Conservation (phyloP, 2,888 invertebrate species). For the Ochlodes sylvanus region DNA sequence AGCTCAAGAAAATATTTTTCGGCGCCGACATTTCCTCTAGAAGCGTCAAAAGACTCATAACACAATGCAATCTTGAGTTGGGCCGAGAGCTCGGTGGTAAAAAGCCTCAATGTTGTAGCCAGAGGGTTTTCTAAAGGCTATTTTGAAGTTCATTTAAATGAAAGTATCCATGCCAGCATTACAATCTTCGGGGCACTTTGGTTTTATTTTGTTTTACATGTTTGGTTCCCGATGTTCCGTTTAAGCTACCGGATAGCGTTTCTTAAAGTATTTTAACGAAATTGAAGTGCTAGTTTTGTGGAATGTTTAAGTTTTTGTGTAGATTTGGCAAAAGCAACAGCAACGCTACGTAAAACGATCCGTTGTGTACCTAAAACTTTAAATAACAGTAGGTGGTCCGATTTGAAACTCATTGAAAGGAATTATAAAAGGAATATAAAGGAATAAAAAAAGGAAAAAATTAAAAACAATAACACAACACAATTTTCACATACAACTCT, state of each 20-base stretch:
- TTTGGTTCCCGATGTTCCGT: slow-evolving; percentile 3
- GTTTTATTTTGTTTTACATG: slow-evolving; percentile 2
- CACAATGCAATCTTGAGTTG: slow-evolving; percentile 37
- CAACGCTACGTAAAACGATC: background rate
- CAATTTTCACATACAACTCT: slow-evolving; percentile 10
- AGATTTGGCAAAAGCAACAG: background rate
- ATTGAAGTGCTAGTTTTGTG: slow-evolving; percentile 6
- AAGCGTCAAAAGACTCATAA: slow-evolving; percentile 35
- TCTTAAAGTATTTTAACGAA: slow-evolving; percentile 3
- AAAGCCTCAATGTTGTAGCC: slow-evolving; percentile 10
- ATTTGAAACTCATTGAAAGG: no score
- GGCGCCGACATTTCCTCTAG: slow-evolving; percentile 30
- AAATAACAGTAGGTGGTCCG: no score
- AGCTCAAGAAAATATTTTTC: slow-evolving; percentile 34
- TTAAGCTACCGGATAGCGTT: slow-evolving; percentile 2
- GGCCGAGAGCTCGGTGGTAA: slow-evolving; percentile 27
- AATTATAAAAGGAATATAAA: no score
- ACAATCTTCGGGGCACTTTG: slow-evolving; percentile 4
- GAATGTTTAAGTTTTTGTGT: background rate
- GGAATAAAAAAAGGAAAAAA: no score
- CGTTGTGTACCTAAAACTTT: no score
- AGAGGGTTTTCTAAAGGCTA: background rate
- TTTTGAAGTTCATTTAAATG: slow-evolving; percentile 8
- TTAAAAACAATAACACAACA: background rate
- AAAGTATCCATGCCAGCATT: slow-evolving; percentile 2